Evolutionary conservation across 2,888 invertebrate genomes (phyloP), one percentile per base, ranked within the genome.

Genomic region (Melanophora roralis): DNA sequence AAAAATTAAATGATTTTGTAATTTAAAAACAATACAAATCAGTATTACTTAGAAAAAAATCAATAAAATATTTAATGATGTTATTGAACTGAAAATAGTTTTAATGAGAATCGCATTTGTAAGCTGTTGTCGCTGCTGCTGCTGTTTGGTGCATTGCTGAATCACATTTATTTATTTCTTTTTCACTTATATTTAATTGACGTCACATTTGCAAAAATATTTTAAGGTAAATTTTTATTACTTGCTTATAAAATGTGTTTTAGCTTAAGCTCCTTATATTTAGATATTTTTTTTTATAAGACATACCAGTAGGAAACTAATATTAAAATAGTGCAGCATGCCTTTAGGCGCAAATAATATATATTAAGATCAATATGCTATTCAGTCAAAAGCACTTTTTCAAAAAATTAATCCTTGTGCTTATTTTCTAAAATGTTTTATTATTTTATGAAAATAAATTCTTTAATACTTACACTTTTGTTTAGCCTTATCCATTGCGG

Each of bases 401-500:
- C n/a, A n/a, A n/a, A n/a, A n/a, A n/a, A n/a, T n/a, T n/a, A n/a
- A n/a, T n/a, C n/a, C n/a, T n/a, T n/a, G n/a, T n/a, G n/a, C n/a
- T n/a, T n/a, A n/a, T n/a, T n/a, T n/a, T n/a, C n/a, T n/a, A n/a
- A n/a, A n/a, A n/a, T n/a, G n/a, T n/a, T n/a, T n/a, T n/a, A n/a
- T n/a, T n/a, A n/a, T n/a, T n/a, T n/a, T n/a, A n/a, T n/a, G n/a
- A n/a, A n/a, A n/a, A n/a, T n/a, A n/a, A n/a, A n/a, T n/a, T n/a
- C n/a, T n/a, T n/a, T n/a, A n/a, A n/a, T 76, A 88, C 88, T 89
- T 81, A 89, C 88, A 86, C 85, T 89, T 89, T 84, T 89, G 88
- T 84, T 89, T 89, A 83, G 88, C 89, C 84, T 89, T 89, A 84
- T 89, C 88, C 88, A 89, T 89, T 80, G 88, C 89, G 87, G 86